A percentile compares a stretch with the other conserved stretches of the same genome.
Conservation (phyloP, 1,140 invertebrate genomes). For the Dolichoris vasculosae region DNA sequence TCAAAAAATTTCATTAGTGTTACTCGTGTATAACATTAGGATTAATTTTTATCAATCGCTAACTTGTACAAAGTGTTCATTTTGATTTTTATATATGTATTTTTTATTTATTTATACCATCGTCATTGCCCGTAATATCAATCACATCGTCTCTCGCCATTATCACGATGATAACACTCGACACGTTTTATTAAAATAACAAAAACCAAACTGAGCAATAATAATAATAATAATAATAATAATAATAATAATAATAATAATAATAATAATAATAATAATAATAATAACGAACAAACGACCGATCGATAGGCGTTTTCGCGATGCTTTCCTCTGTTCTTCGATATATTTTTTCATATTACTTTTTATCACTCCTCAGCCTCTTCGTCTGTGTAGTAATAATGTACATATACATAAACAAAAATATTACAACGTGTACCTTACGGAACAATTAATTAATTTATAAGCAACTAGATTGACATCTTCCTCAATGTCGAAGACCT, state of each 20-base stretch:
- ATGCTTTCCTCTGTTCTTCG: constrained; percentile 53
- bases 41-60: constrained; percentile 1
- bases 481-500: neutral
- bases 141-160: constrained; percentile 54
- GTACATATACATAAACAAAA: constrained; percentile 48
- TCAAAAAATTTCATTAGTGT: constrained; percentile 31
- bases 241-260: constrained; percentile 54
- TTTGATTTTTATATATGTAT: constrained; percentile 27
- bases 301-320: constrained; percentile 56
- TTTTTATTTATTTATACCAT: constrained; percentile 21
- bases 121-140: constrained; percentile 50
- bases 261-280: constrained; percentile 57
- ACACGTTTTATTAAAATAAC: constrained; percentile 67
- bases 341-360: constrained; percentile 2
- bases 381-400: constrained; percentile 35
- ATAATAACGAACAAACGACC: constrained; percentile 53
- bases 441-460: constrained; percentile 42
- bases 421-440: constrained; percentile 38
- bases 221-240: constrained; percentile 52
- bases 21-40: constrained; percentile 10
- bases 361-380: constrained; percentile 37
- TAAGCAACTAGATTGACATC: constrained; percentile 34
- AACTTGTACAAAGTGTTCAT: constrained; percentile 10
- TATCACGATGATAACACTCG: constrained; percentile 27
- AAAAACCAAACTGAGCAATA: constrained; percentile 61